phyloP scores from a whole-genome alignment of 2,888 invertebrate species.

The Catocala nupta region DNA sequence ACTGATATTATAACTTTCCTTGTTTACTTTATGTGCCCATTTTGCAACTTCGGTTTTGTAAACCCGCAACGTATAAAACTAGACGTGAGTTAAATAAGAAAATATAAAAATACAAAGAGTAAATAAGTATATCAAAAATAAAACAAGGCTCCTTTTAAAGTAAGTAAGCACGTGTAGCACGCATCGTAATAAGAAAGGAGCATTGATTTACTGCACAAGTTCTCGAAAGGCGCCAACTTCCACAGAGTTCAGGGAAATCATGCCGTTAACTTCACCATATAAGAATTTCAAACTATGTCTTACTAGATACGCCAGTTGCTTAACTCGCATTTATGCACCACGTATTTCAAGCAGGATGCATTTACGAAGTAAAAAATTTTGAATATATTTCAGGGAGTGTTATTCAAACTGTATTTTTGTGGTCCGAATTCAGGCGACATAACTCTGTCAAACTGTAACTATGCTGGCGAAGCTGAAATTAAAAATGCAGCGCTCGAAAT shows the following conservation, averaged over 20 bases:
- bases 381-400: conserved; percentile 9
- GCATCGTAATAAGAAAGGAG: conserved; percentile 45
- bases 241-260: conserved; percentile 48
- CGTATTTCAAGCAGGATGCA: conserved; percentile 29
- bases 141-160: conserved; percentile 35
- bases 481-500: too few relatives aligned
- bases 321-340: conserved; percentile 38
- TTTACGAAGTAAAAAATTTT: conserved; percentile 38
- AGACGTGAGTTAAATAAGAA: too few relatives aligned
- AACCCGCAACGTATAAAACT: too few relatives aligned
- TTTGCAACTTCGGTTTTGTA: too few relatives aligned
- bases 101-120: too few relatives aligned
- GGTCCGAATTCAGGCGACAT: neutral
- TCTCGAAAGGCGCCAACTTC: conserved; percentile 51
- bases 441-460: neutral
- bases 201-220: conserved; percentile 57
- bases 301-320: conserved; percentile 32
- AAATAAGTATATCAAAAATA: neutral
- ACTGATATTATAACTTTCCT: too few relatives aligned
- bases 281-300: conserved; percentile 49
- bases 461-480: neutral
- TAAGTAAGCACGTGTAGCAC: conserved; percentile 41
- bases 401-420: conserved; percentile 2
- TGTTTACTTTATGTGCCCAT: too few relatives aligned
- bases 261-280: conserved; percentile 50